Conservation (phyloP, 2,888 invertebrate species). For the Oscheius sp. region DNA sequence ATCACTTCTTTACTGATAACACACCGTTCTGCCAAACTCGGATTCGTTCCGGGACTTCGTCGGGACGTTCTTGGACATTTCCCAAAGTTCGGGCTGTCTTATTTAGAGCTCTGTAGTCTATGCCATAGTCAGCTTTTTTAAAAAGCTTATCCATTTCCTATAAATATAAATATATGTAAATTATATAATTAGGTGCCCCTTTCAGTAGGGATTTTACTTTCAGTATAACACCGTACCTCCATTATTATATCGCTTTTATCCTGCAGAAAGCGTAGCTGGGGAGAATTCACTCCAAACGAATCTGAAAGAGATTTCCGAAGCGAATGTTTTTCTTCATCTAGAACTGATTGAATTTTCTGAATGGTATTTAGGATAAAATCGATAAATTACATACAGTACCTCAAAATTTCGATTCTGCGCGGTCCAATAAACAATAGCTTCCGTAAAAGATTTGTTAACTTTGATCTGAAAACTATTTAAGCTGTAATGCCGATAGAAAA, state of each 20-base stretch:
- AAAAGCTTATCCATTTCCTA: constrained; percentile 54
- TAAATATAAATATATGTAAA: constrained; percentile 23
- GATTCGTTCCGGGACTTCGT: too few relatives aligned
- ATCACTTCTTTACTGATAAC: too few relatives aligned
- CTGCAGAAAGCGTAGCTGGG: constrained; percentile 41
- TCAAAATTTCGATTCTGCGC: constrained; percentile 28
- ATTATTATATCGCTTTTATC: constrained; percentile 32
- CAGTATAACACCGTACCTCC: too few relatives aligned
- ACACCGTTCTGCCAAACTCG: too few relatives aligned
- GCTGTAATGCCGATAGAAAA: background rate
- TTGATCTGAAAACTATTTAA: constrained; percentile 26
- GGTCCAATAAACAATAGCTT: constrained; percentile 24
- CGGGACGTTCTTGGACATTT: background rate
- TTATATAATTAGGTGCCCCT: background rate
- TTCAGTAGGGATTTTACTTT: too few relatives aligned
- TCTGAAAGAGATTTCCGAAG: constrained; percentile 44
- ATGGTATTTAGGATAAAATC: background rate
- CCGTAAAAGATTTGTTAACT: constrained; percentile 36
- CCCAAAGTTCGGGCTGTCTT: constrained; percentile 46
- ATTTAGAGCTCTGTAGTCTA: constrained; percentile 49
- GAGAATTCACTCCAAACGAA: constrained; percentile 44
- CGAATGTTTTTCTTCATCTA: constrained; percentile 42
- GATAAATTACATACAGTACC: background rate
- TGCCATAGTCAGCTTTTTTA: constrained; percentile 54
- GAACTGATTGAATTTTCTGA: constrained; percentile 29